Base-by-base conservation (phyloP, 2,113 vertebrate species). In the Phalacrocorax pelagicus region DNA sequence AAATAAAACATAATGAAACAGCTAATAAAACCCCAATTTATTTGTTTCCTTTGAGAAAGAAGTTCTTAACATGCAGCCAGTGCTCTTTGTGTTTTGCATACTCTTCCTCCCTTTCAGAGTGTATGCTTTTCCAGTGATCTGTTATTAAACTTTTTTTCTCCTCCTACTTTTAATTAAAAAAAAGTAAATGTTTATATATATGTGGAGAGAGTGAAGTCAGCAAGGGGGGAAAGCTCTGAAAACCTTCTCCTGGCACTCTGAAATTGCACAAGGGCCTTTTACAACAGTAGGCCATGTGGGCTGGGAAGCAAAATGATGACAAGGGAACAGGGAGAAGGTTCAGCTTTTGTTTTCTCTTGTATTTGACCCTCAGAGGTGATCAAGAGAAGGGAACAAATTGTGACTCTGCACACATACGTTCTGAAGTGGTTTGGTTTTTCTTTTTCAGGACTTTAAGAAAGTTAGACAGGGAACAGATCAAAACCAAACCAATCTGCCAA, bases 1-100 rank as follows among this genome's bases (percentile, higher is more conserved):
- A 97, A 98, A 96, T 96, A 97, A 98, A 98, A 97, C 36, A 54
- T 98, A 98, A 98, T 98, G 98, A 98, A 98, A 98, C 97, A 98
- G 98, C 98, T 98, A 98, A 98, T 98, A 98, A 98, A 98, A 69
- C 69, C 78, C 87, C 85, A 55, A 88, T 98, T 98, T 97, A 96
- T 97, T 98, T 96, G 90, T 97, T 97, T 97, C 94, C 89, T 96
- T 92, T 97, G 92, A 97, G 91, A 96, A 98, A 70, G 77, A 97
- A 96, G 62, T 95, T 94, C 86, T 97, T 84, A 18, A 96, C 83
- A 36, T 96, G 63, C 36, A 90, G 65, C 93, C 97, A 59, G 93
- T 92, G 91, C 97, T 97, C 93, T 96, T 97, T 96, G 85, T 97
- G 78, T 95, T 96, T 36, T 94, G 66, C 92, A 79, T 81, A 44